phyloP scores from a whole-genome alignment of 1,140 invertebrate genomes.

The Drepana arcuata region DNA sequence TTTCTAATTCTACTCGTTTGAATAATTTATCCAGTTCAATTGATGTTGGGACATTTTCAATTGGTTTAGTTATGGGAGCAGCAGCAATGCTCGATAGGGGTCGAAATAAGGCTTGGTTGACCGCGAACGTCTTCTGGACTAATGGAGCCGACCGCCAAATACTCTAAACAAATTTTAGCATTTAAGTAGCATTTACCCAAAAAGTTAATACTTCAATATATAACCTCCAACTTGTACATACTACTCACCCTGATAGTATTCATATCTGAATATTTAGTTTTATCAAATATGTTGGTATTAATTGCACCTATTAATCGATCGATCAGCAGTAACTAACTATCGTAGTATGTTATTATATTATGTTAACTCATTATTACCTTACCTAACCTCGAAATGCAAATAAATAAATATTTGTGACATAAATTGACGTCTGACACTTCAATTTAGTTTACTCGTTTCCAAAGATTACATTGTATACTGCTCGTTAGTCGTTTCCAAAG shows the following conservation, averaged over 20 bases:
- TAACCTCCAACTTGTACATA: no score
- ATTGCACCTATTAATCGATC: no score
- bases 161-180: slow-evolving; percentile 24
- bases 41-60: slow-evolving; percentile 19
- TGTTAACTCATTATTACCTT: no score
- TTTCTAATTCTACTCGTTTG: slow-evolving; percentile 88
- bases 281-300: no score
- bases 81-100: slow-evolving; percentile 20
- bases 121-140: slow-evolving; percentile 17
- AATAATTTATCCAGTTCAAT: slow-evolving; percentile 82
- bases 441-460: no score
- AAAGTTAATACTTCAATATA: background rate
- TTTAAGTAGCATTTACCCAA: background rate
- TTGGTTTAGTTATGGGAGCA: slow-evolving; percentile 22
- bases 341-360: no score
- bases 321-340: no score
- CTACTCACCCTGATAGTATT: slow-evolving; percentile 38
- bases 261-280: slow-evolving; percentile 30
- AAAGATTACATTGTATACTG: no score
- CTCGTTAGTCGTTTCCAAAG: no score
- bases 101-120: slow-evolving; percentile 18
- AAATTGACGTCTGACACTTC: no score
- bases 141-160: slow-evolving; percentile 31
- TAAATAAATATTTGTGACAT: no score
- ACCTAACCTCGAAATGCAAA: no score